These are phyloP conservation scores for Hapalemur alaotrensis DNA, from an alignment of 2,797 vertebrate genomes.

Conservation along the genomic window DNA sequence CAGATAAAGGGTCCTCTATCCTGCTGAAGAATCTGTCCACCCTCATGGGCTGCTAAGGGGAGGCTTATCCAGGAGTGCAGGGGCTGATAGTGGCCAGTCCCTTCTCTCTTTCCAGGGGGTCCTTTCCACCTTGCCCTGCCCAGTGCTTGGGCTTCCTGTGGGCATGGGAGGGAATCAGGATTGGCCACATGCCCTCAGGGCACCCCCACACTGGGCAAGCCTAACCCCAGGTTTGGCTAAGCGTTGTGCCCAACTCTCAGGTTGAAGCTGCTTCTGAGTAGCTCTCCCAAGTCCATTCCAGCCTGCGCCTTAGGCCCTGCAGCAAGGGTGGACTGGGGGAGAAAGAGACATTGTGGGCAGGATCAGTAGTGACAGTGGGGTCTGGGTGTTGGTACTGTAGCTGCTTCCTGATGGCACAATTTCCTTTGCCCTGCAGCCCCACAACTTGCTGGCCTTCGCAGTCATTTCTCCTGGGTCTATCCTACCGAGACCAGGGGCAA, in stretches of 20 bases:
- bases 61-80: background rate
- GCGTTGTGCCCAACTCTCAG: background rate
- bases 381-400: background rate
- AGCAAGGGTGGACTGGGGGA: background rate
- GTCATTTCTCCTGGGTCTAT: background rate
- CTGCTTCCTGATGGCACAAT: background rate
- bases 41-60: background rate
- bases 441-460: background rate
- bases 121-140: background rate
- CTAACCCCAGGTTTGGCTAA: background rate
- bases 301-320: background rate
- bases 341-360: background rate
- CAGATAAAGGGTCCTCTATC: background rate
- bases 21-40: background rate
- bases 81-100: background rate
- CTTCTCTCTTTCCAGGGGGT: background rate
- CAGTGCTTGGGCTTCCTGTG: background rate
- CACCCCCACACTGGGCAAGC: background rate
- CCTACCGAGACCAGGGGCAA: background rate
- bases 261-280: background rate
- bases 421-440: background rate
- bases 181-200: background rate
- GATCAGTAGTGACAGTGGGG: background rate
- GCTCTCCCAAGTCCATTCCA: background rate
- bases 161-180: background rate